Conservation (phyloP, 1,140 invertebrate genomes). For the Hylyphantes graminicola region DNA sequence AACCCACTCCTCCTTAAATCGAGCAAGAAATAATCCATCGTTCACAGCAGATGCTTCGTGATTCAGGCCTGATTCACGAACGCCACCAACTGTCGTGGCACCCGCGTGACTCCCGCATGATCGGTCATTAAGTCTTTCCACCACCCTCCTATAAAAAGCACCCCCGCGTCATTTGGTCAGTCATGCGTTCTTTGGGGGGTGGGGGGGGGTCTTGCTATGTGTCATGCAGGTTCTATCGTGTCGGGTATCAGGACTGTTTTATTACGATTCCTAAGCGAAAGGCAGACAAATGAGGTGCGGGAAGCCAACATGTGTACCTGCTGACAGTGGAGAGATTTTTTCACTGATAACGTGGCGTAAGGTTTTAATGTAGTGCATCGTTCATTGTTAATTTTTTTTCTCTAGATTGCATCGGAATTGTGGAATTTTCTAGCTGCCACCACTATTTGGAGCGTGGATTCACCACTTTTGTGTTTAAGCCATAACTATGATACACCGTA, state of each 20-base stretch:
- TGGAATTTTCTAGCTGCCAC: no score
- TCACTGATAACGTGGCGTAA: no score
- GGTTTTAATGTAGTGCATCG: no score
- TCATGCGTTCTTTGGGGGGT: slow-evolving; percentile 31
- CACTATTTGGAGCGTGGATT: no score
- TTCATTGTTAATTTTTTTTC: no score
- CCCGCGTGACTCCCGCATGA: slow-evolving; percentile 23
- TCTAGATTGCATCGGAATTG: no score
- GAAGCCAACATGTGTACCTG: no score
- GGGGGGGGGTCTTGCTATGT: slow-evolving; percentile 19
- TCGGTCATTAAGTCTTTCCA: slow-evolving; percentile 46
- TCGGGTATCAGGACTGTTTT: slow-evolving; percentile 29
- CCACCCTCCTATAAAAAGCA: slow-evolving; percentile 27
- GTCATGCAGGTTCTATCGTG: slow-evolving; percentile 31
- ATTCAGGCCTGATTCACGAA: slow-evolving; percentile 48
- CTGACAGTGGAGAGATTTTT: no score
- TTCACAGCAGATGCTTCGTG: slow-evolving; percentile 40
- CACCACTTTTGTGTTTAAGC: no score
- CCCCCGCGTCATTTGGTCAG: slow-evolving; percentile 49
- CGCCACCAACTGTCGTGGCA: slow-evolving; percentile 39
- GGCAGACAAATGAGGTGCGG: background rate
- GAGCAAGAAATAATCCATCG: slow-evolving; percentile 15
- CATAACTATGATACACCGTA: no score
- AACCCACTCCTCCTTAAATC: background rate
- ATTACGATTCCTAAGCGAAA: slow-evolving; percentile 5